Conservation (phyloP, 2,888 invertebrate genomes). For the Ophion costatus region DNA sequence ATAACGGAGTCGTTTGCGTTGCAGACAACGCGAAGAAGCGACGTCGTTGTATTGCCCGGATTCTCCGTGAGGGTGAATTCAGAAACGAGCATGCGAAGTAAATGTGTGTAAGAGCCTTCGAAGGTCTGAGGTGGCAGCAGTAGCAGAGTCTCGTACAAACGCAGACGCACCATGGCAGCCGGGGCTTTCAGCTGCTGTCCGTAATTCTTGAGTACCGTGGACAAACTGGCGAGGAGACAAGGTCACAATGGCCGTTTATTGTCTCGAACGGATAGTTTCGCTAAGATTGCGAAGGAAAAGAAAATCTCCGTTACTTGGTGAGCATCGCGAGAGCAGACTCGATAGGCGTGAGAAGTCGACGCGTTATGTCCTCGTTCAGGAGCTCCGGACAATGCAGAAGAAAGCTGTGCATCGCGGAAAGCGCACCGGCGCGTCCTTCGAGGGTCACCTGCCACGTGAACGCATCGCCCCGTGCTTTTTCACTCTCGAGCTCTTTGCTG, state of each 20-base stretch:
- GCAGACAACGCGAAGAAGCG: slow-evolving; percentile 91
- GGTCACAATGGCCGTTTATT: neutral
- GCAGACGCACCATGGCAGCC: slow-evolving; percentile 95
- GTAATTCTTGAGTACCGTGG: slow-evolving; percentile 93
- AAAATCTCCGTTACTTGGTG: slow-evolving; percentile 88
- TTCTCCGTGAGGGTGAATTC: slow-evolving; percentile 98
- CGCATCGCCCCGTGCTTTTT: slow-evolving; percentile 97
- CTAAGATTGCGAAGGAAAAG: neutral
- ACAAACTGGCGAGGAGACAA: slow-evolving; percentile 87
- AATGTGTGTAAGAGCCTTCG: slow-evolving; percentile 94
- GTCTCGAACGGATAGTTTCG: neutral
- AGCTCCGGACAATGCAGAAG: slow-evolving; percentile 95
- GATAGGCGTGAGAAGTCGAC: slow-evolving; percentile 94
- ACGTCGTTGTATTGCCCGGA: slow-evolving; percentile 95
- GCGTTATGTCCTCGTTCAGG: slow-evolving; percentile 95
- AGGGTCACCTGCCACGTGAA: slow-evolving; percentile 99
- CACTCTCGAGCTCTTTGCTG: slow-evolving; percentile 97
- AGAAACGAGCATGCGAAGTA: slow-evolving; percentile 95
- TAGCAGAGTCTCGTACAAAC: slow-evolving; percentile 95
- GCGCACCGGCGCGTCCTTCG: slow-evolving; percentile 97
- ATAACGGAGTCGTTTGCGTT: slow-evolving; percentile 96
- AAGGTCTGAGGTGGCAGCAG: slow-evolving; percentile 91
- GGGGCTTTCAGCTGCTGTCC: slow-evolving; percentile 97
- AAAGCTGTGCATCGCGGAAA: slow-evolving; percentile 98
- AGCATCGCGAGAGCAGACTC: slow-evolving; percentile 98